These are phyloP conservation scores for Gymnocypris eckloni DNA, from an alignment of 2,797 vertebrate genomes.

Conservation along the genomic window DNA sequence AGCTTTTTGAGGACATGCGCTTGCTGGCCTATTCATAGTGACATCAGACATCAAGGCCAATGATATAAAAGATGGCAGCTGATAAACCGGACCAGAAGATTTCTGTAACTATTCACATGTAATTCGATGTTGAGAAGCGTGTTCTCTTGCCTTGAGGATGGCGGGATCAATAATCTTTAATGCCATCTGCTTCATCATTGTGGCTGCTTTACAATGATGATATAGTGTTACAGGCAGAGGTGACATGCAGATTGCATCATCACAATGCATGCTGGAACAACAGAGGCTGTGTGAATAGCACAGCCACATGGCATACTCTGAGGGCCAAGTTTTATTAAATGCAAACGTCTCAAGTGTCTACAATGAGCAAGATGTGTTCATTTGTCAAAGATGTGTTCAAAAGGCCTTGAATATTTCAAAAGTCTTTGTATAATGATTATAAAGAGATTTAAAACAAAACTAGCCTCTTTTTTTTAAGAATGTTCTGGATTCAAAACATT, in stretches of 20 bases:
- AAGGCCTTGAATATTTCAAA: background rate
- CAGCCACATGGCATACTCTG: constrained; percentile 14
- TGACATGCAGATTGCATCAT: constrained; percentile 30
- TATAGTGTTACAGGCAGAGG: background rate
- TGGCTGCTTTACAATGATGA: constrained; percentile 26
- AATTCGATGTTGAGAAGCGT: background rate
- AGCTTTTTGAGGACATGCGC: constrained; percentile 11
- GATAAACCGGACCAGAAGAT: background rate
- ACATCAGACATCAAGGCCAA: constrained; percentile 26
- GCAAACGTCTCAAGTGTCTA: background rate
- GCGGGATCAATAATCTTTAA: constrained; percentile 16
- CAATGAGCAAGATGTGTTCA: background rate
- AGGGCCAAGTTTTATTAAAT: background rate
- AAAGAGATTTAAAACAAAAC: constrained; percentile 6
- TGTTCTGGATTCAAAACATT: background rate
- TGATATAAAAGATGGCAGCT: background rate
- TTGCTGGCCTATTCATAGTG: background rate
- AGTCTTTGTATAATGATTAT: background rate
- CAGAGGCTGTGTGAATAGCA: background rate
- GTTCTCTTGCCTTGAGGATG: background rate
- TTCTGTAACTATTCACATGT: background rate
- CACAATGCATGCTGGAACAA: constrained; percentile 25
- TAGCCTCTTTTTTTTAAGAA: background rate
- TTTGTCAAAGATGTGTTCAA: background rate
- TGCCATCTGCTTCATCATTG: constrained; percentile 32